phyloP scores from a whole-genome alignment of 2,113 vertebrate genomes.

The Benitochromis conjunctus region DNA sequence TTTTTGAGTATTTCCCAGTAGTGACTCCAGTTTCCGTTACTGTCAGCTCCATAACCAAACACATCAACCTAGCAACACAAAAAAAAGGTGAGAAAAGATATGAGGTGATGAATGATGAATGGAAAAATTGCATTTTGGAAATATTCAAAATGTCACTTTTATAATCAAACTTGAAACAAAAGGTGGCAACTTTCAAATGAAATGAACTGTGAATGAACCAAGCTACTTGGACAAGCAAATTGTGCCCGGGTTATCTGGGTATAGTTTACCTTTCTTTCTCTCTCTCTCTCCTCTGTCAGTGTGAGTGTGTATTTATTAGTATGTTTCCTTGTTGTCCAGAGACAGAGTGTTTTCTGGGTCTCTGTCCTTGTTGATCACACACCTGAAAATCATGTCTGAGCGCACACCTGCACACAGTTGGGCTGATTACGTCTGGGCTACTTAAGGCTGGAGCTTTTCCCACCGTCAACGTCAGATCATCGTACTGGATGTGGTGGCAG shows the following conservation, averaged over 20 bases:
- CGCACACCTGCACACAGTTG: too few species aligned
- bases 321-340: too few species aligned
- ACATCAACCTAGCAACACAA: neutral
- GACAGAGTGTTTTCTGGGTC: too few species aligned
- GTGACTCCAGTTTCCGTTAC: slow-evolving; percentile 51
- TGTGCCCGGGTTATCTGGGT: neutral
- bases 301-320: neutral
- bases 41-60: slow-evolving; percentile 51
- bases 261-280: neutral
- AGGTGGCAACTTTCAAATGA: neutral
- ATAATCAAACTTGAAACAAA: neutral
- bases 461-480: too few species aligned
- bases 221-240: neutral
- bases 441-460: too few species aligned
- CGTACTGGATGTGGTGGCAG: too few species aligned
- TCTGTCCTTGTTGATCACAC: too few species aligned
- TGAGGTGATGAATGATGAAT: neutral
- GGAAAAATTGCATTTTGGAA: neutral
- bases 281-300: neutral
- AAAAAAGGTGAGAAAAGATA: neutral
- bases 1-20: slow-evolving; percentile 18
- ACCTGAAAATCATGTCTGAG: too few species aligned
- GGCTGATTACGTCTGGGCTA: too few species aligned
- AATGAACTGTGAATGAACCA: neutral
- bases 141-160: neutral